Evolutionary conservation across 2,888 invertebrate genomes (phyloP), one percentile per base, ranked within the genome.

Genomic region (Elaeidobius kamerunicus): DNA sequence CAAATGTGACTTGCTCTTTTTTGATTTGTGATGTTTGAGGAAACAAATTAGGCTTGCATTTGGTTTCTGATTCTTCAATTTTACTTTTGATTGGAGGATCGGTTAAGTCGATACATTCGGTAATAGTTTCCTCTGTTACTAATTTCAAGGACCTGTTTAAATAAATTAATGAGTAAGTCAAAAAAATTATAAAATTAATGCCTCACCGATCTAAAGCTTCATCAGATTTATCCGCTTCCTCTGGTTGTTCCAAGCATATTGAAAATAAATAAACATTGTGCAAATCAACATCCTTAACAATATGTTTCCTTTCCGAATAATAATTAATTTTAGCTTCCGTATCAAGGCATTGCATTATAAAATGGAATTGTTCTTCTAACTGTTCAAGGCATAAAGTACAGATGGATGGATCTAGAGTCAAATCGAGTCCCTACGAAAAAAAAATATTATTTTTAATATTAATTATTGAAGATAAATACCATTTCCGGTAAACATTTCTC

Each of bases 401-500:
- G 15, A 58, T 49, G 2, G 27, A 16, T n/a, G 58, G 55, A 14
- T 50, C 45, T 50, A 46, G 52, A 2, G 38, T 45, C 9, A 54
- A 20, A 16, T 50, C 36, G 6, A 57, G 19, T 12, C 43, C 42
- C 55, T 55, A 11, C 11, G 3, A 30, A 30, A 4, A 30, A 30
- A 7, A 7, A n/a, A n/a, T n/a, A n/a, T n/a, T n/a, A n/a, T n/a
- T n/a, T n/a, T n/a, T n/a, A n/a, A n/a, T n/a, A n/a, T n/a, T n/a
- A n/a, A n/a, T n/a, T n/a, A n/a, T n/a, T n/a, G n/a, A n/a, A n/a
- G n/a, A n/a, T n/a, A n/a, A n/a, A 27, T 54, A 58, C 58, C 42
- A 58, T 53, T 58, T 56, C 56, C 17, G 58, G 56, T 27, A 58
- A 38, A 41, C 58, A 58, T 42, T 53, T 58, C 15, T 56, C 58